Conservation (phyloP, 2,797 vertebrate species). For the Mareca penelope region DNA sequence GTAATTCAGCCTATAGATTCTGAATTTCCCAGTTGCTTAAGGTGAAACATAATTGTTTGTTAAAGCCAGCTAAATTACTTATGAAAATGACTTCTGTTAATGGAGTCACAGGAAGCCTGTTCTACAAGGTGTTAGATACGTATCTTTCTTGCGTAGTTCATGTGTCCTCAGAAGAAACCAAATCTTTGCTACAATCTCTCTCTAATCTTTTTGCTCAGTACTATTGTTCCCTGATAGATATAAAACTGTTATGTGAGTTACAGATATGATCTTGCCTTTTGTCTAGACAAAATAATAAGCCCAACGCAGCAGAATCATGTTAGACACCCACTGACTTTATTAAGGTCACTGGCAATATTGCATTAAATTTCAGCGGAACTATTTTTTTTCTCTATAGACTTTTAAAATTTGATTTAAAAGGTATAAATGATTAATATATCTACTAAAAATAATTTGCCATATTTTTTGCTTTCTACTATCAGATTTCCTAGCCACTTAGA, state of each 20-base stretch:
- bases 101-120: neutral
- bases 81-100: neutral
- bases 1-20: neutral
- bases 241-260: constrained; percentile 26
- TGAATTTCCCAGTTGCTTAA: neutral
- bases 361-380: constrained; percentile 25
- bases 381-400: neutral
- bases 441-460: neutral
- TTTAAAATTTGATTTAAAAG: constrained; percentile 16
- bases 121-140: neutral
- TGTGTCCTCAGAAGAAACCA: neutral
- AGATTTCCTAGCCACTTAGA: constrained; percentile 4
- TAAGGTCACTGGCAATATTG: constrained; percentile 39
- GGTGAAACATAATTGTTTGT: neutral
- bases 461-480: neutral
- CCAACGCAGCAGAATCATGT: constrained; percentile 20
- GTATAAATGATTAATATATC: constrained; percentile 14
- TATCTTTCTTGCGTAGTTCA: neutral
- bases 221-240: constrained; percentile 5
- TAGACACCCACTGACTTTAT: constrained; percentile 39
- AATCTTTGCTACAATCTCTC: neutral
- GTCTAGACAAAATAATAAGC: constrained; percentile 64
- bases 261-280: constrained; percentile 45
- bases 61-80: neutral
- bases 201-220: constrained; percentile 8